Base-by-base conservation (phyloP, 2,113 vertebrate species). In the Phalacrocorax carbo region DNA sequence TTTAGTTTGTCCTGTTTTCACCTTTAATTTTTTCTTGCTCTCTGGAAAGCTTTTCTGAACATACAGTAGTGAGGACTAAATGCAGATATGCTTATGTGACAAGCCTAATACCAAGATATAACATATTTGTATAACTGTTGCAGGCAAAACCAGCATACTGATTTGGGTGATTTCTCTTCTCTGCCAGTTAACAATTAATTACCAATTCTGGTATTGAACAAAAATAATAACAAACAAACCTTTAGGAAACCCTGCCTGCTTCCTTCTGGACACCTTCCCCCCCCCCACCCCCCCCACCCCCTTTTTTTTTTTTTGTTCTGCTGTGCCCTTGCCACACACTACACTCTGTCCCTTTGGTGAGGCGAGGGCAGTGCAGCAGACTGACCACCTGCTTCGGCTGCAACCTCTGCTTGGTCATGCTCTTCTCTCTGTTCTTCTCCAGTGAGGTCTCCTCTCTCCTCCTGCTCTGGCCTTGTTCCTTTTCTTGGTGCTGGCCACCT, bases 281-380 rank as follows among this genome's bases (percentile, higher is more conserved):
- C 3, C 21, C 3, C 21, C n/a, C n/a, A n/a, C 6, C 14, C 3
- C 21, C 3, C 21, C 5, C 30, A 20, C 20, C 27, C 19, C 12
- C 17, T 21, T 60, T 49, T 66, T 52, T 40, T 14, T 21, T 60
- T 49, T 66, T 52, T 40, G 12, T 36, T 75, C 40, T 48, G 15
- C 38, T 22, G 38, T 17, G 11, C 11, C 20, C 27, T 65, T 11
- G 1, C 20, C 38, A n/a, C 20, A 15, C 4, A 8, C 23, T 30
- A 12, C 14, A 7, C 27, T 20, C 32, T 27, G 42, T 58, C 18
- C 26, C 36, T 79, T 54, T 68, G 34, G 90, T 54, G 48, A 54
- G 40, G 21, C 19, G 22, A 40, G 22, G 23, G 54, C 48, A 42
- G 20, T 40, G 30, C 20, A 61, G 40, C 38, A 23, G 46, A 9